phyloP scores from a whole-genome alignment of 2,888 invertebrate genomes.

The Synergus umbraculus region DNA sequence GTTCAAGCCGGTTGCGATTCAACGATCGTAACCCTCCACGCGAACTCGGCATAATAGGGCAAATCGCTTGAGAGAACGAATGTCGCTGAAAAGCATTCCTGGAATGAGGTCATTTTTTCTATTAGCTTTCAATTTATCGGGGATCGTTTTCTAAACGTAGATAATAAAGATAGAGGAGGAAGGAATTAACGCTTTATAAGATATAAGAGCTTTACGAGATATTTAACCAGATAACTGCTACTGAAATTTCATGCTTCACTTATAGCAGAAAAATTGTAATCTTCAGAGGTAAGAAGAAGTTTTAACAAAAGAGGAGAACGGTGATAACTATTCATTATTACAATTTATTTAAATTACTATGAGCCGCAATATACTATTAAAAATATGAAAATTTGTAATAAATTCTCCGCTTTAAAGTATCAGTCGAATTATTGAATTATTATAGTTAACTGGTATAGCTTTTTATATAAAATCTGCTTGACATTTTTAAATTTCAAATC shows the following conservation, averaged over 20 bases:
- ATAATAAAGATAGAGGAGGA: not conserved
- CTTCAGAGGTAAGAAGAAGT: not conserved
- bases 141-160: not conserved
- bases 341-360: not conserved
- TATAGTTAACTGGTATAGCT: too few relatives aligned
- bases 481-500: slow-evolving; percentile 31
- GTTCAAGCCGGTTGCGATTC: slow-evolving; percentile 15
- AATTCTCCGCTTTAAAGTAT: too few relatives aligned
- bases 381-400: too few relatives aligned
- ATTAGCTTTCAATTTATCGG: slow-evolving; percentile 11
- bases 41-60: slow-evolving; percentile 20
- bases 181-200: not conserved
- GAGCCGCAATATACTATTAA: too few relatives aligned
- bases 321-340: not conserved
- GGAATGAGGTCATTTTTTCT: slow-evolving; percentile 14
- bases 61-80: not conserved
- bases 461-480: not conserved
- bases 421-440: not conserved
- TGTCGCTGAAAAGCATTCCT: slow-evolving; percentile 5
- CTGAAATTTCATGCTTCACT: not conserved
- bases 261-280: not conserved
- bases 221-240: not conserved
- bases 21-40: slow-evolving; percentile 22
- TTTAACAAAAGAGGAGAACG: not conserved
- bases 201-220: too few relatives aligned